Percentiles rank a stretch among this genome's conserved stretches.
Conservation (phyloP, 2,888 invertebrate species). For the Eurytoma californica region DNA sequence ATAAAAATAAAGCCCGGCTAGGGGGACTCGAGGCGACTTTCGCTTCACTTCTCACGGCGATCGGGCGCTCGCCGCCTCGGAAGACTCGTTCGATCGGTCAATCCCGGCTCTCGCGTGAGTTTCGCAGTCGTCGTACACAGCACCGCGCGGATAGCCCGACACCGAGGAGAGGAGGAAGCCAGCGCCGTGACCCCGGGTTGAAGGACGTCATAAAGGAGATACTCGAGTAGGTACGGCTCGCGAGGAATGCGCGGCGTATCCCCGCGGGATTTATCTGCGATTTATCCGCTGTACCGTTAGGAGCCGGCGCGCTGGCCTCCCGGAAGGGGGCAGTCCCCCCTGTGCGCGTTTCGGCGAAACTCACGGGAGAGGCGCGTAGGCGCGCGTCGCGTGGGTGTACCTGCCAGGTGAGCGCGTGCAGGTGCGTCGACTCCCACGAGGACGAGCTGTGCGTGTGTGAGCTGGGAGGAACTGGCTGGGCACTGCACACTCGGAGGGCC, state of each 20-base stretch:
- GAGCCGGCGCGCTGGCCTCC: neutral
- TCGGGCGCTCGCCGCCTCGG: neutral
- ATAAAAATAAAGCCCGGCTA: slow-evolving; percentile 9
- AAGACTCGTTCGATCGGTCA: slow-evolving; percentile 18
- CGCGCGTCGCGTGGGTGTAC: neutral
- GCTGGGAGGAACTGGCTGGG: no score
- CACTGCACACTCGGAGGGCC: no score
- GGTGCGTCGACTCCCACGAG: neutral
- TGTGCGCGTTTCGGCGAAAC: neutral
- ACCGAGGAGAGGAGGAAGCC: no score
- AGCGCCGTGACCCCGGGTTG: no score
- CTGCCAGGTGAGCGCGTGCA: slow-evolving; percentile 2
- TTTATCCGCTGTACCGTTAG: slow-evolving; percentile 9
- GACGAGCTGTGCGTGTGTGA: no score
- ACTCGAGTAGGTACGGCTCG: no score
- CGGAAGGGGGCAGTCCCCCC: neutral
- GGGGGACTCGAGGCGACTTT: no score
- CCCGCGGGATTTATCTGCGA: slow-evolving; percentile 9
- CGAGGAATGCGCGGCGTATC: neutral
- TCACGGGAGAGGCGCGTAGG: slow-evolving; percentile 8
- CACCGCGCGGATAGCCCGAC: no score
- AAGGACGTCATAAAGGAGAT: no score
- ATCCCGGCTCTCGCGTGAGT: slow-evolving; percentile 21
- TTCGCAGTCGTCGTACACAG: no score
- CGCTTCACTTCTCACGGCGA: no score